Conservation (phyloP, 2,113 vertebrate genomes). For the Epinephelus fuscoguttatus region DNA sequence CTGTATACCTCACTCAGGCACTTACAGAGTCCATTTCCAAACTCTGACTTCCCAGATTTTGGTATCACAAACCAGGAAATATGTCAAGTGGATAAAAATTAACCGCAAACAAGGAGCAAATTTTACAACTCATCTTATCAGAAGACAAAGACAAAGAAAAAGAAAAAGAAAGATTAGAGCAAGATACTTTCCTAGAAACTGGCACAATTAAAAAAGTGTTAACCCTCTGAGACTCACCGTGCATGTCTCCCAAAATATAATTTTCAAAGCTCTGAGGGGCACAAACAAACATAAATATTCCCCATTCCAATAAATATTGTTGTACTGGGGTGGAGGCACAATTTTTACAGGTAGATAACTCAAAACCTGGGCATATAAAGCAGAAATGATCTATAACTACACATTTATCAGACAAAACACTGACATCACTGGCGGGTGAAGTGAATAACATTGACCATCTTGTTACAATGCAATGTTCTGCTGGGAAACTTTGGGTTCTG, state of each 20-base stretch:
- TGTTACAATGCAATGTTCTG: too few species aligned
- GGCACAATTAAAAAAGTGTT: background rate
- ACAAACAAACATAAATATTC: too few species aligned
- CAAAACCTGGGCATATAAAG: background rate
- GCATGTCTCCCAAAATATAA: too few species aligned
- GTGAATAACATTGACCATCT: too few species aligned
- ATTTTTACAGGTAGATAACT: background rate
- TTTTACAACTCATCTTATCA: too few species aligned
- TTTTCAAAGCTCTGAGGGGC: too few species aligned
- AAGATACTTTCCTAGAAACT: background rate
- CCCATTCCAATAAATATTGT: too few species aligned
- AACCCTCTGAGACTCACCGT: too few species aligned
- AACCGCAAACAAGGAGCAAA: background rate
- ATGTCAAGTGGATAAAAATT: background rate
- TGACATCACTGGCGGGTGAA: too few species aligned
- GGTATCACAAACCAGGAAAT: background rate
- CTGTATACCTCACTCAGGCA: background rate
- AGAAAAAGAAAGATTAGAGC: background rate
- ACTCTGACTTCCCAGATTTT: background rate
- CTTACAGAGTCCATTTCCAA: background rate
- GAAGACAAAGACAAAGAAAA: background rate
- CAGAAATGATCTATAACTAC: background rate
- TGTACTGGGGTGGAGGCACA: too few species aligned
- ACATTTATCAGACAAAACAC: too few species aligned
- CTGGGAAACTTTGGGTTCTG: too few species aligned